Evolutionary conservation across 1,140 invertebrate genomes (phyloP).

Genomic region (Condylostylus longicornis): DNA sequence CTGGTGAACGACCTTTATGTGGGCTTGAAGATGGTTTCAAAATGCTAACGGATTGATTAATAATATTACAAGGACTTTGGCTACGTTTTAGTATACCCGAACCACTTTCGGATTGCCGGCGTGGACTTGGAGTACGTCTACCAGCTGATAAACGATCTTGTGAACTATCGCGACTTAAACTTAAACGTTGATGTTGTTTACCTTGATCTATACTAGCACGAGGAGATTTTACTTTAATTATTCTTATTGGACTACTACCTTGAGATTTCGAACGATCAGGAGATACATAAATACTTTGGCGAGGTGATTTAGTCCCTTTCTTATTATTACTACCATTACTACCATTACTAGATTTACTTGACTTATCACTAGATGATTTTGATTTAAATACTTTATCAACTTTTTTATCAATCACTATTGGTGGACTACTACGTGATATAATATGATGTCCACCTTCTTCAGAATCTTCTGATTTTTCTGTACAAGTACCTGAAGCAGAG

Average conservation of each 20-base stretch:
- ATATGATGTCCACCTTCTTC: constrained; percentile 18
- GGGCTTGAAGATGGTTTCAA: constrained; percentile 26
- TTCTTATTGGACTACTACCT: constrained; percentile 27
- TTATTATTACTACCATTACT: constrained; percentile 14
- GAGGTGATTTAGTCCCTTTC: constrained; percentile 10
- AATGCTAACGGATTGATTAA: constrained; percentile 14
- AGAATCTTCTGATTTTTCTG: constrained; percentile 25
- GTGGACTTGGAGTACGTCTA: constrained; percentile 23
- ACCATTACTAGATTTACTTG: constrained; percentile 7
- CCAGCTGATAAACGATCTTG: constrained; percentile 22
- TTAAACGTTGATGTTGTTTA: constrained; percentile 20
- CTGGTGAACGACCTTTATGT: constrained; percentile 26
- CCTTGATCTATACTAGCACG: constrained; percentile 24
- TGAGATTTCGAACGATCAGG: constrained; percentile 30
- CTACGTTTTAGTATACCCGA: constrained; percentile 25
- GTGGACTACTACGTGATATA: constrained; percentile 3
- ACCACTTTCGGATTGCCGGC: constrained; percentile 22
- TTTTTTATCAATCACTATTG: constrained; percentile 27
- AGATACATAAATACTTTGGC: constrained; percentile 27
- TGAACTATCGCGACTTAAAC: constrained; percentile 24
- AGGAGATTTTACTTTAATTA: constrained; percentile 31
- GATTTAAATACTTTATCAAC: constrained; percentile 30
- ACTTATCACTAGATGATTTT: constrained; percentile 14
- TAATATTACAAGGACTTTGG: constrained; percentile 9
- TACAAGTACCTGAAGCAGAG: constrained; percentile 15